These are phyloP conservation scores for Enteromius paludinosus DNA, from an alignment of 2,797 vertebrate species.

Conservation along the genomic window DNA sequence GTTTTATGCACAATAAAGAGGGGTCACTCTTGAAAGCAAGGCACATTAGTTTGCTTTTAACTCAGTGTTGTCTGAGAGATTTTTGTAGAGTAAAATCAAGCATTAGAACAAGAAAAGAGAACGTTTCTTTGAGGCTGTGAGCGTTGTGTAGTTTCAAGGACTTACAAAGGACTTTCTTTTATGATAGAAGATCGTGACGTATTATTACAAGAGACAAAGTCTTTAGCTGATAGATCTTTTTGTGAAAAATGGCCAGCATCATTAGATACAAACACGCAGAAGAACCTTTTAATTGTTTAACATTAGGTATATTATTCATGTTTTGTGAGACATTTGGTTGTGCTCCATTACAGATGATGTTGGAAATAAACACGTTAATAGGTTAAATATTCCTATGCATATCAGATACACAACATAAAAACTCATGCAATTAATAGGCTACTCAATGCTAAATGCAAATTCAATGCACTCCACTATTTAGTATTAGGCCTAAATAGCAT, in stretches of 20 bases:
- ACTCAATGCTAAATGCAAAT: background rate
- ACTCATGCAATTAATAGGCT: no score
- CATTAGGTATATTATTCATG: no score
- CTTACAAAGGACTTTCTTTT: conserved; percentile 11
- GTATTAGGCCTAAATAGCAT: background rate
- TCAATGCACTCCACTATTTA: background rate
- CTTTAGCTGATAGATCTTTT: background rate
- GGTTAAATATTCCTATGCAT: background rate
- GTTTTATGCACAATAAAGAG: conserved; percentile 40
- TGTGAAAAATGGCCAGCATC: background rate
- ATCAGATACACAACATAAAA: background rate
- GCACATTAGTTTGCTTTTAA: conserved; percentile 56
- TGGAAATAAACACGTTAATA: background rate
- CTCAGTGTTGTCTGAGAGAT: conserved; percentile 22
- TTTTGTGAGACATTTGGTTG: background rate
- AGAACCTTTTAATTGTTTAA: no score
- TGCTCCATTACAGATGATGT: background rate
- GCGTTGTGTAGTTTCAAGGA: background rate
- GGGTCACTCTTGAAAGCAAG: conserved; percentile 14
- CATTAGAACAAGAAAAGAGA: background rate
- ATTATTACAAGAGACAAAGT: background rate
- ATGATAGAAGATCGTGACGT: background rate
- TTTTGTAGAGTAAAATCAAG: background rate
- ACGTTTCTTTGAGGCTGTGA: background rate
- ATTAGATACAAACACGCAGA: background rate